Conservation (phyloP, 2,888 invertebrate species). For the Odontomyia ornata region DNA sequence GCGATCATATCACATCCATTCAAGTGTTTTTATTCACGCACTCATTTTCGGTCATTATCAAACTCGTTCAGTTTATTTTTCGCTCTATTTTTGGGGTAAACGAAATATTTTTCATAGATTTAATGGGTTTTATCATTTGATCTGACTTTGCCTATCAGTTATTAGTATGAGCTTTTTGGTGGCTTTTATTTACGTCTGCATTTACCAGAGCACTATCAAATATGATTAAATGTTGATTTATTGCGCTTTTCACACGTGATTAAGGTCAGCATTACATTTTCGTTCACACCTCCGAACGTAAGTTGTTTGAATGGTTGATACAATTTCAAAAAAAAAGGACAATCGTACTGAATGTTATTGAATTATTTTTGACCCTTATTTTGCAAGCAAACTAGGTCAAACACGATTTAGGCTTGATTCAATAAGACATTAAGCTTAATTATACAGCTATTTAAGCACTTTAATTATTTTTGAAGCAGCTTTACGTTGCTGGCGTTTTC, state of each 20-base stretch:
- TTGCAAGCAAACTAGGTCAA: too few species aligned
- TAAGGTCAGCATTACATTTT: constrained; percentile 1
- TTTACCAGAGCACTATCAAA: constrained; percentile 1
- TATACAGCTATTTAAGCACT: too few species aligned
- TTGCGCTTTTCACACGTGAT: constrained; percentile 31
- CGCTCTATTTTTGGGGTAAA: constrained; percentile 7
- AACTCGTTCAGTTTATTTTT: constrained; percentile 37
- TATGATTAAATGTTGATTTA: constrained; percentile 32
- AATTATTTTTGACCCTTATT: too few species aligned
- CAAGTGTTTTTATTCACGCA: constrained; percentile 37
- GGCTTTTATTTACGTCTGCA: constrained; percentile 13
- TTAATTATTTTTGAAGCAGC: too few species aligned
- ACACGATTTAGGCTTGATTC: too few species aligned
- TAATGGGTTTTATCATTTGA: constrained; percentile 34
- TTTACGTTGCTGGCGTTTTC: too few species aligned
- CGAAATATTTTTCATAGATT: not conserved
- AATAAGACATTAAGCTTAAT: too few species aligned
- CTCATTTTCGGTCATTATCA: constrained; percentile 47
- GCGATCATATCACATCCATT: constrained; percentile 60
- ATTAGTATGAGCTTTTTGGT: not conserved
- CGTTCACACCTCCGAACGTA: not conserved
- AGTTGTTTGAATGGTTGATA: too few species aligned
- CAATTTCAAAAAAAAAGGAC: too few species aligned
- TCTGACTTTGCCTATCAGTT: constrained; percentile 11
- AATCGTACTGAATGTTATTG: too few species aligned